Evolutionary conservation across 2,797 vertebrate species (phyloP).

Genomic region (Pangasius krempfi): DNA sequence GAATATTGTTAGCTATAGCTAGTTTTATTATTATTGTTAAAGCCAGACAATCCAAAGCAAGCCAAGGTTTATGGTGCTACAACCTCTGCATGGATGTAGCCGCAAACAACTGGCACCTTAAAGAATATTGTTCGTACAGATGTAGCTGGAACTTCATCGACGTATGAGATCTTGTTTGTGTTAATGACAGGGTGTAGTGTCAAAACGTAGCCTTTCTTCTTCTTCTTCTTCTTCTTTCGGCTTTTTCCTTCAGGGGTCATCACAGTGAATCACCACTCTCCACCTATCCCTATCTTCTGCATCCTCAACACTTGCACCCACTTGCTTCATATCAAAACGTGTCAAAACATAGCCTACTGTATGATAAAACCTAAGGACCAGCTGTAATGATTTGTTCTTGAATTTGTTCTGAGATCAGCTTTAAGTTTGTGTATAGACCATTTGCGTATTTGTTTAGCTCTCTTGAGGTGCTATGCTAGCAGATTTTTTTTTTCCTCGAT

Average conservation of each 20-base stretch:
- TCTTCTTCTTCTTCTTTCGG: no score
- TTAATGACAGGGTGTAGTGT: background rate
- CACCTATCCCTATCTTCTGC: no score
- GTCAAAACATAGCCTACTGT: background rate
- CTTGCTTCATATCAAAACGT: no score
- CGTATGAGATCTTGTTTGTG: background rate
- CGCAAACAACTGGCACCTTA: background rate
- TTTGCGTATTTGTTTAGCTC: background rate
- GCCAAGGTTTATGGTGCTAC: background rate
- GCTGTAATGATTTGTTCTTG: no score
- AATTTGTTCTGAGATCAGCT: no score
- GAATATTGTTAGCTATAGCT: background rate
- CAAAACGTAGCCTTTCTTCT: no score
- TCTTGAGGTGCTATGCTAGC: background rate
- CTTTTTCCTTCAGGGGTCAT: no score
- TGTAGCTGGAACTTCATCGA: background rate
- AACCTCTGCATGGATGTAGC: background rate
- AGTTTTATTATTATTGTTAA: no score
- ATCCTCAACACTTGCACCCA: no score
- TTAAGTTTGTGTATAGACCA: no score
- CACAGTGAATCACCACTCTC: no score
- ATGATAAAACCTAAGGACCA: background rate
- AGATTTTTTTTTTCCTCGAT: background rate
- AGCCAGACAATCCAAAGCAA: no score
- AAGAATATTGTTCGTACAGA: background rate